Conservation (phyloP, 2,113 vertebrate species). For the Nicator chloris region DNA sequence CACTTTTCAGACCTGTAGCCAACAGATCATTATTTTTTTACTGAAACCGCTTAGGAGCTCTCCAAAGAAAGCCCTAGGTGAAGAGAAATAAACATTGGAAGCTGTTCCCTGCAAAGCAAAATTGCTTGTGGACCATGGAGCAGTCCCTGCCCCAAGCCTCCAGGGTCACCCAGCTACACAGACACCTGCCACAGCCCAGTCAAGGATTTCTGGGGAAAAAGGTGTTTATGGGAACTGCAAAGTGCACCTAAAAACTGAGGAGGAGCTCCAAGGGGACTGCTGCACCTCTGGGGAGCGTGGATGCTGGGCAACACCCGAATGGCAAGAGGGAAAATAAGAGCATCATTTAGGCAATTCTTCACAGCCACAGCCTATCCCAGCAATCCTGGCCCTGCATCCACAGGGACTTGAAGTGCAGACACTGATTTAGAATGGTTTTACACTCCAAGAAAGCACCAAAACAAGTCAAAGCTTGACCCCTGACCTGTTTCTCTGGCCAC, state of each 20-base stretch:
- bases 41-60: background rate
- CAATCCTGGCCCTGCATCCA: background rate
- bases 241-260: background rate
- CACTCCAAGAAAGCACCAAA: background rate
- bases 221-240: background rate
- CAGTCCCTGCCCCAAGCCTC: background rate
- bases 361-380: background rate
- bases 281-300: background rate
- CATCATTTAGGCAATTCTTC: background rate
- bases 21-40: background rate
- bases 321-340: background rate
- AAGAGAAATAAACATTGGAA: background rate
- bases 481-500: background rate
- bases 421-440: background rate
- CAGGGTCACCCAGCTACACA: accelerated
- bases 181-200: background rate
- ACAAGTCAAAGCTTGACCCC: background rate
- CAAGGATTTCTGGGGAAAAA: background rate
- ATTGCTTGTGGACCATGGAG: background rate
- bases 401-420: background rate
- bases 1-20: background rate
- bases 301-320: background rate
- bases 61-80: background rate
- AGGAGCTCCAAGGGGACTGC: background rate
- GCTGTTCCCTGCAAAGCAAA: background rate